Evolutionary conservation across 2,888 invertebrate species (phyloP), one percentile per base, ranked within the genome.

Genomic region (Orthosia gothica): DNA sequence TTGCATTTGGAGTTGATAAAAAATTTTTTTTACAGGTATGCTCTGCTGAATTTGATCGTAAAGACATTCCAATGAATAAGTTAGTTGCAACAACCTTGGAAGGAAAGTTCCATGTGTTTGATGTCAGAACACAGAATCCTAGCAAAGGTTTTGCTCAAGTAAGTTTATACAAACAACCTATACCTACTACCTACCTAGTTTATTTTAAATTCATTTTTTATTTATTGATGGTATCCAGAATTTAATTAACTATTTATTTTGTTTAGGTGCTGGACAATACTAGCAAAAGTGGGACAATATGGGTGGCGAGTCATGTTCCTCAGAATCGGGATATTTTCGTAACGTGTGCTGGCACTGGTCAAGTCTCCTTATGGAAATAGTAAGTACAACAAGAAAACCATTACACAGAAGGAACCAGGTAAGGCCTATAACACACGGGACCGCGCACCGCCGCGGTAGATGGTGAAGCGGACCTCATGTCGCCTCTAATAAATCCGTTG

Each of bases 351-450:
- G 99, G 99, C 0, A 97, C 97, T 84, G 99, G 99, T 12, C 98
- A 98, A n/a, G 93, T 99, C 23, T 97, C 98, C 81, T 96, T 99
- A n/a, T 99, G 99, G 99, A 98, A 99, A 97, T 99, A 99, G 98
- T 99, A 97, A 97, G 97, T 97, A 83, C 7, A 20, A 40, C 40
- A 40, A 40, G 40, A 40, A 40, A 4, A 40, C 40, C 40, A 40
- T 40, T 40, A 40, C 9, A 9, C 40, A 40, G 40, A 40, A 40
- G 40, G 40, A 58, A 9, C 26, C 2, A 26, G 3, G 93, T 96
- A 96, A 32, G 32, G 32, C 32, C 0, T 5, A 7, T 32, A 7
- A 32, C 32, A 32, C 32, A 32, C 32, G 32, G 32, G 2, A 32
- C 5, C 32, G 32, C 32, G 5, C 5, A 32, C 32, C 32, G 32